These are phyloP conservation scores for Cantharis rustica DNA, from an alignment of 2,888 invertebrate species.

Conservation along the genomic window DNA sequence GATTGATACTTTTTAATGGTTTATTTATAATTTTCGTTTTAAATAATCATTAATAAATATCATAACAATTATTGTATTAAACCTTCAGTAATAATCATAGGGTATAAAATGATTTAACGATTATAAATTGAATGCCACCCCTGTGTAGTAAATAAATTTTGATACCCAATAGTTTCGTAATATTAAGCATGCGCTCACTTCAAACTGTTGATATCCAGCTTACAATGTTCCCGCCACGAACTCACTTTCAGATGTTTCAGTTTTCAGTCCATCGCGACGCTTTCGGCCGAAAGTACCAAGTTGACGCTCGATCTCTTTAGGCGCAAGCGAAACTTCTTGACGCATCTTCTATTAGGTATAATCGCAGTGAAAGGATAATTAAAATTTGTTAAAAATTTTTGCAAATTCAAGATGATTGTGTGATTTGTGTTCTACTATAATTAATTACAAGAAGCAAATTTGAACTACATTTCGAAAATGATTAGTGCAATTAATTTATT, in stretches of 20 bases:
- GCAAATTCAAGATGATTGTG: background rate
- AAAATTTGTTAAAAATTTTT: background rate
- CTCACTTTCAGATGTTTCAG: constrained; percentile 30
- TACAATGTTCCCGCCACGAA: constrained; percentile 27
- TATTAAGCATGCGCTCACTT: constrained; percentile 29
- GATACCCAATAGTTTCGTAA: background rate
- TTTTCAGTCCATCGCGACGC: constrained; percentile 29
- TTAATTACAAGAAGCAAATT: background rate
- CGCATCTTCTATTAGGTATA: background rate
- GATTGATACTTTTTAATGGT: background rate
- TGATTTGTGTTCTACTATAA: background rate
- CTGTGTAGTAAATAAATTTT: background rate
- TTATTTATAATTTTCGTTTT: background rate
- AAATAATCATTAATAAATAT: background rate
- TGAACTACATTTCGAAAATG: background rate
- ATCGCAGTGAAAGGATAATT: background rate
- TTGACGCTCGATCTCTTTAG: background rate
- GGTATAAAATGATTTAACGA: constrained; percentile 5
- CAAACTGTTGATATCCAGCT: constrained; percentile 37
- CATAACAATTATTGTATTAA: background rate
- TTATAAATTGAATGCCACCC: constrained; percentile 21
- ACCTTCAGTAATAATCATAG: background rate
- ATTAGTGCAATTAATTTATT: background rate
- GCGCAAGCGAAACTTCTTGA: background rate
- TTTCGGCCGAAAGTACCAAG: constrained; percentile 11